These are phyloP conservation scores for Indicator indicator DNA, from an alignment of 2,113 vertebrate species.

Conservation along the genomic window DNA sequence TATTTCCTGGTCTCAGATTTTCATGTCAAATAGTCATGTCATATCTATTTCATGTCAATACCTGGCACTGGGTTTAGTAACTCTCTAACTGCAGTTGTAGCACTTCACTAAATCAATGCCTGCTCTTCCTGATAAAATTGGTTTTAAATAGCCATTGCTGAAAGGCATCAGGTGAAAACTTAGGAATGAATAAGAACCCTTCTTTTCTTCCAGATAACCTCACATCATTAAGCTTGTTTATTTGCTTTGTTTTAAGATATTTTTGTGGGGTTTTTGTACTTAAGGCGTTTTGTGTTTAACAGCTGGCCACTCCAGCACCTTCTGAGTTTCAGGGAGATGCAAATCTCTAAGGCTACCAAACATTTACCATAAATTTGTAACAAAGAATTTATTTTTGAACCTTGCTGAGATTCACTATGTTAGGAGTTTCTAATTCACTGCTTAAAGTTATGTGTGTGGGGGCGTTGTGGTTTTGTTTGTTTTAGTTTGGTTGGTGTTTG, in stretches of 20 bases:
- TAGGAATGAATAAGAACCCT: not conserved
- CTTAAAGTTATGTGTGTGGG: not conserved
- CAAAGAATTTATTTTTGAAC: not conserved
- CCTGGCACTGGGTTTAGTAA: not conserved
- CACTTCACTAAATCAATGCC: constrained; percentile 19
- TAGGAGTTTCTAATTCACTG: not conserved
- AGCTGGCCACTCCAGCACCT: not conserved
- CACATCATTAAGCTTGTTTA: not conserved
- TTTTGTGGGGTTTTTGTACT: not conserved
- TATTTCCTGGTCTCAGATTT: not conserved
- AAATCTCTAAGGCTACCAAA: not conserved
- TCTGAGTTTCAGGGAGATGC: not conserved
- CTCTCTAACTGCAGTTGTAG: constrained; percentile 10
- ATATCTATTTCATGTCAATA: not conserved
- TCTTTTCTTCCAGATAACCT: not conserved
- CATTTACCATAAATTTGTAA: not conserved
- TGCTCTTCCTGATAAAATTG: constrained; percentile 8
- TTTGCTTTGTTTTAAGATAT: not conserved
- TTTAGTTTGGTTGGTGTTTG: too few species aligned
- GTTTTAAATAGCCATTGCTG: constrained; percentile 24
- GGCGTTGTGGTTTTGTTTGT: too few species aligned
- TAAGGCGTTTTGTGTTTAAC: not conserved
- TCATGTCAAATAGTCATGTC: not conserved
- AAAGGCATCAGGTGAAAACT: not conserved
- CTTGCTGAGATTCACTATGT: not conserved